Conservation (phyloP, 2,113 vertebrate genomes). For the Orthonyx spaldingii region DNA sequence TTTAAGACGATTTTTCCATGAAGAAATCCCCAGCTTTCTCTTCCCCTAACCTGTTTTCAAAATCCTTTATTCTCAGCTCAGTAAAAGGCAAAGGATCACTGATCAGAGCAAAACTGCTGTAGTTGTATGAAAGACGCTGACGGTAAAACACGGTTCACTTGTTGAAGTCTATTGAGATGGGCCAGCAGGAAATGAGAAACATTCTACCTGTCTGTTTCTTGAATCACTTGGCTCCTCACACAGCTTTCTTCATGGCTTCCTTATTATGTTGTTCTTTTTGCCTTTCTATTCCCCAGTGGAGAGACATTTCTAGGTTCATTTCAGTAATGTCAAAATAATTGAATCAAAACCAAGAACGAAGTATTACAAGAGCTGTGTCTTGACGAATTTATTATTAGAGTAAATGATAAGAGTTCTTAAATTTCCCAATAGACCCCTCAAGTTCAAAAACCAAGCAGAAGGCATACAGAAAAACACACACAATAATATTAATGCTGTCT, state of each 20-base stretch:
- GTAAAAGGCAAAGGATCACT: slow-evolving; percentile 47
- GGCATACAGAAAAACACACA: background rate
- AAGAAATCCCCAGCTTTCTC: slow-evolving; percentile 5
- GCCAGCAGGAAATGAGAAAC: slow-evolving; percentile 70
- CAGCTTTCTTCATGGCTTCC: slow-evolving; percentile 15
- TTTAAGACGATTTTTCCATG: background rate
- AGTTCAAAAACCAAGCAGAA: slow-evolving; percentile 11
- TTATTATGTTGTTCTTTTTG: slow-evolving; percentile 43
- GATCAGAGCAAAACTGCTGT: slow-evolving; percentile 26
- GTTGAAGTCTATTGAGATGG: slow-evolving; percentile 59
- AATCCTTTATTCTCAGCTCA: background rate
- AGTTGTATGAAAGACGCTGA: background rate
- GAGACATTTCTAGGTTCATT: slow-evolving; percentile 63
- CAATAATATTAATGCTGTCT: slow-evolving; percentile 8
- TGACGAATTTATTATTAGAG: slow-evolving; percentile 52
- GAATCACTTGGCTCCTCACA: slow-evolving; percentile 60
- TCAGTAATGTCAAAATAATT: slow-evolving; percentile 71
- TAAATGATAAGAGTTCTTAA: slow-evolving; percentile 58
- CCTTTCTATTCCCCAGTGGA: slow-evolving; percentile 34
- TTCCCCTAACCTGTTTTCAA: background rate
- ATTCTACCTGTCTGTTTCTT: slow-evolving; percentile 62
- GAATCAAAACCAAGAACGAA: slow-evolving; percentile 55
- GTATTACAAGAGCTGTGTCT: slow-evolving; percentile 6
- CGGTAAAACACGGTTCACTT: slow-evolving; percentile 55
- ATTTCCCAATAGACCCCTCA: slow-evolving; percentile 43